Conservation (phyloP, 2,797 vertebrate genomes). For the Myotis planiceps region DNA sequence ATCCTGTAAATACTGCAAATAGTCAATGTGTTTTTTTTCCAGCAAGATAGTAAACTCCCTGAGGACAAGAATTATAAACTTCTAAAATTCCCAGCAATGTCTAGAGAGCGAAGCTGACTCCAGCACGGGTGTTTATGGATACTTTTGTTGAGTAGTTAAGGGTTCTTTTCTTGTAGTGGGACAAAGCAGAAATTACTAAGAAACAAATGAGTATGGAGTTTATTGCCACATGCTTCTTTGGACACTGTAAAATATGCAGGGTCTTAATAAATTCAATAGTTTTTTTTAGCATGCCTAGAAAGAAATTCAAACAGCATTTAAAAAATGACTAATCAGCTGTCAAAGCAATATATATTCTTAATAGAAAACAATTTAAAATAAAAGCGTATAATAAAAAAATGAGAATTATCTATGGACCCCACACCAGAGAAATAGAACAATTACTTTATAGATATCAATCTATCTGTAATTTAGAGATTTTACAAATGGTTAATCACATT, state of each 20-base stretch:
- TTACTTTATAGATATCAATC: not conserved
- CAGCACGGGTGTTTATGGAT: not conserved
- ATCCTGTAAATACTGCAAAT: conserved; percentile 23
- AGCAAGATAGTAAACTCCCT: conserved; percentile 24
- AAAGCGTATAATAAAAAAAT: not conserved
- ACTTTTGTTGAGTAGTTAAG: not conserved
- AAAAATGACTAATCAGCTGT: not conserved
- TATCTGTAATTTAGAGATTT: not conserved
- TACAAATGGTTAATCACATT: not conserved
- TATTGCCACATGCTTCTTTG: not conserved
- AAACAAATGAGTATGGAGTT: not conserved
- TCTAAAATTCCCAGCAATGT: not conserved
- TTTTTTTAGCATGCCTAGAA: not conserved
- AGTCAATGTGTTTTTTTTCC: not conserved
- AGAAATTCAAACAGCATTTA: not conserved
- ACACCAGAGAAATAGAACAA: not conserved
- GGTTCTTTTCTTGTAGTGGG: not conserved
- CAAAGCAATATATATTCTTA: not conserved
- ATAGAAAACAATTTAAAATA: not conserved
- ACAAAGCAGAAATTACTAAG: not conserved
- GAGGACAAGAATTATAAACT: not conserved
- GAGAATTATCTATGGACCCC: not conserved
- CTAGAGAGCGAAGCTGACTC: not conserved
- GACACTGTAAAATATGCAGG: not conserved
- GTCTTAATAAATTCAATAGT: not conserved